Base-by-base conservation (phyloP, 2,888 invertebrate genomes). In the Leptarthrus brevirostris region DNA sequence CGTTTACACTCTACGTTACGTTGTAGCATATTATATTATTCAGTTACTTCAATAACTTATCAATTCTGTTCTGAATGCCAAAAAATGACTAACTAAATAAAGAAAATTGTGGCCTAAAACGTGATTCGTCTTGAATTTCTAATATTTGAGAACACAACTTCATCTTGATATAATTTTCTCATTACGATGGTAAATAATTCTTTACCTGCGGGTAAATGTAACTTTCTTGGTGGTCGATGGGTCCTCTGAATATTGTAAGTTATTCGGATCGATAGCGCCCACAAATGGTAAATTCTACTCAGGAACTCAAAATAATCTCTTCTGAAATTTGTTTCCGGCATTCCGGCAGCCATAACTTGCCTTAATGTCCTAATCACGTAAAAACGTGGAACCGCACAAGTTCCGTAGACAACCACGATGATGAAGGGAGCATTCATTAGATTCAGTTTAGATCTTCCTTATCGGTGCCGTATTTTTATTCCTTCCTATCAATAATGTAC, bases 351-450 rank as follows among this genome's bases (percentile, higher is more conserved):
- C 58, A 58, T 58, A 58, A 36, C 36, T 34, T 20, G 18, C 58
- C 58, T 58, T 34, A 58, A 58, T 58, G 18, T 58, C 58, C 58
- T 58, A 58, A 58, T 58, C 58, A 36, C 58, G 36, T 58, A 58
- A 58, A 58, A 58, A 58, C 36, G 58, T 58, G 58, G 20, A 58
- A 16, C 36, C 30, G 36, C 12, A 8, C n/a, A 6, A 30, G 34
- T 3, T 16, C 18, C 49, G 14, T 18, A 26, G 36, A 18, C 34
- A 36, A 36, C 26, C 18, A 18, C 58, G 36, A 20, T 58, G 36
- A 34, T 36, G 36, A 16, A 58, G n/a, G 22, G 16, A 18, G 36
- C 36, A 58, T 58, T 58, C 58, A 58, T 58, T 58, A 58, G 58
- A 58, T 58, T 58, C 58, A 36, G 36, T 58, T 58, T 58, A 58